Evolutionary conservation across 1,140 invertebrate genomes (phyloP).

Genomic region (Diabrotica undecimpunctata): DNA sequence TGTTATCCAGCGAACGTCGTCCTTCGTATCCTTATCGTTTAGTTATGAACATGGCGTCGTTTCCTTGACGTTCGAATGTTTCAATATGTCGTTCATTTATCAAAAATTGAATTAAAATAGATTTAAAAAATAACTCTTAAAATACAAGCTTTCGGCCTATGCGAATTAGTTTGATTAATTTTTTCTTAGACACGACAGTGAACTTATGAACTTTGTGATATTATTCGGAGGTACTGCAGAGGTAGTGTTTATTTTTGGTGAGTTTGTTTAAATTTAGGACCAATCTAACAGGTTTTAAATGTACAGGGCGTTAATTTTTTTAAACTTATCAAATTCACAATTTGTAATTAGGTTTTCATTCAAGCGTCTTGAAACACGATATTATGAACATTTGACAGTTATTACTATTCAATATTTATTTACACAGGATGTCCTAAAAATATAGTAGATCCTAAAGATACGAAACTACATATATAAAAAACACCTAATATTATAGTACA

Average conservation of each 20-base stretch:
- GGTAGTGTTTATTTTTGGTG: slow-evolving; percentile 11
- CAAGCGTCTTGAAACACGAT: too few species aligned
- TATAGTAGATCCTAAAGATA: too few species aligned
- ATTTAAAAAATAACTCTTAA: background rate
- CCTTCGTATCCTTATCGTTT: slow-evolving; percentile 19
- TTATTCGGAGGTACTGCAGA: background rate
- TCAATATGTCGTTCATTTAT: slow-evolving; percentile 12
- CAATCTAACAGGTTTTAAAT: background rate
- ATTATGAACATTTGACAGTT: too few species aligned
- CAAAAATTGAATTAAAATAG: background rate
- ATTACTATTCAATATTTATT: too few species aligned
- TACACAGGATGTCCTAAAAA: too few species aligned
- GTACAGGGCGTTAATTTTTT: background rate
- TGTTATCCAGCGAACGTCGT: slow-evolving; percentile 20
- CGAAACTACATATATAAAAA: too few species aligned
- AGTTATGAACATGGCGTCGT: slow-evolving; percentile 30
- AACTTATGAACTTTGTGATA: slow-evolving; percentile 9
- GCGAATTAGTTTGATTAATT: too few species aligned
- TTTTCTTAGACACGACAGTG: background rate
- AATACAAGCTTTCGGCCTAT: too few species aligned
- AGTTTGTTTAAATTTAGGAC: background rate
- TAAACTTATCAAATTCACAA: too few species aligned
- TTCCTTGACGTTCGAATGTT: slow-evolving; percentile 22
- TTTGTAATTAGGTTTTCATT: too few species aligned
- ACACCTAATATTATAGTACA: too few species aligned